Percentiles rank a stretch among this genome's conserved stretches.
phyloP scores from a whole-genome alignment of 2,888 invertebrate genomes.

The Lathronympha strigana region DNA sequence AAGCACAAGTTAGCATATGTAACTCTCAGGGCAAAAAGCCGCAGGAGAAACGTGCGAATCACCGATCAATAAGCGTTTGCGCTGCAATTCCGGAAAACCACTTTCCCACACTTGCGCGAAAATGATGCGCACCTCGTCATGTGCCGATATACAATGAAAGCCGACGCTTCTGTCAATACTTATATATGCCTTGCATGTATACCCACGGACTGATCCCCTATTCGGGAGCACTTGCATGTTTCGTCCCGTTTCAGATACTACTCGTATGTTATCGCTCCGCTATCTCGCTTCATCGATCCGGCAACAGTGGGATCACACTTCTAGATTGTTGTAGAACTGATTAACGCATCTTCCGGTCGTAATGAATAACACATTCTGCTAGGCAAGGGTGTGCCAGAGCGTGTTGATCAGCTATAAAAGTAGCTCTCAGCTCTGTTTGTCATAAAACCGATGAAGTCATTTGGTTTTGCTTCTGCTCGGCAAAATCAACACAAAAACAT shows the following conservation, averaged over 20 bases:
- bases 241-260: constrained; percentile 46
- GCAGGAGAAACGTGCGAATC: constrained; percentile 61
- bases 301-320: constrained; percentile 43
- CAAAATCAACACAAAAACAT: no score
- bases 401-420: no score
- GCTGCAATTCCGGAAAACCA: constrained; percentile 57
- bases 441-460: no score
- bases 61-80: constrained; percentile 45
- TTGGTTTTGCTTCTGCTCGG: no score
- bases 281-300: constrained; percentile 45
- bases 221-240: constrained; percentile 42
- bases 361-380: neutral
- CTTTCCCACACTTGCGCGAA: constrained; percentile 59
- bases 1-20: constrained; percentile 62
- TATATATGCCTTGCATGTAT: constrained; percentile 70
- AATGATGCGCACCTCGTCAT: constrained; percentile 60
- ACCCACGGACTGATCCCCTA: constrained; percentile 52
- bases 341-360: neutral
- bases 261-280: constrained; percentile 17
- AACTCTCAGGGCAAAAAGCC: constrained; percentile 57
- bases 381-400: no score
- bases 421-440: no score
- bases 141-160: constrained; percentile 70
- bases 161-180: constrained; percentile 67
- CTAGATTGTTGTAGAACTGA: constrained; percentile 41